These are phyloP conservation scores for Poeciliopsis prolifica DNA, from an alignment of 2,113 vertebrate genomes.

Conservation along the genomic window DNA sequence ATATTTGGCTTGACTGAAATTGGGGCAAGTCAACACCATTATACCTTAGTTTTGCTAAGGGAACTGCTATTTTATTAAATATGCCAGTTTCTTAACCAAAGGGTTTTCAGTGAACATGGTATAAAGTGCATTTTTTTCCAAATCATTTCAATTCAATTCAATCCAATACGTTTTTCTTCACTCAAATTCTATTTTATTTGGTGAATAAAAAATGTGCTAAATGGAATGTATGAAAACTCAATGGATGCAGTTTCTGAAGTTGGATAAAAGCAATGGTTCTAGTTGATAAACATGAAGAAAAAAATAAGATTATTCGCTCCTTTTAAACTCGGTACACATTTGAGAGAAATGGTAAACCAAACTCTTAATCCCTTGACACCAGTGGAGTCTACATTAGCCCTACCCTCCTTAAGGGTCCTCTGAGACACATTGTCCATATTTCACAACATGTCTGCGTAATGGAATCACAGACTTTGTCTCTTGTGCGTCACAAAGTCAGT, in stretches of 20 bases:
- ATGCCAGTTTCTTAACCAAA: no score
- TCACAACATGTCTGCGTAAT: conserved; percentile 75
- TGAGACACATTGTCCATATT: conserved; percentile 67
- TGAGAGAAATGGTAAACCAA: conserved; percentile 30
- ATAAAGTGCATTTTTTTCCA: no score
- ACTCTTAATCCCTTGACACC: conserved; percentile 47
- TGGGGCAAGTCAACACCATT: no score
- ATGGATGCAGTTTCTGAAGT: background rate
- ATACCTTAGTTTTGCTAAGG: no score
- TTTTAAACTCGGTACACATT: conserved; percentile 29
- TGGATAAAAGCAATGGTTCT: no score
- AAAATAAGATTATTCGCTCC: background rate
- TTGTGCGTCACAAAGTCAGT: conserved; percentile 67
- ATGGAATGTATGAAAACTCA: background rate
- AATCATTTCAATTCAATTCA: no score
- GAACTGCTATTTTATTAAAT: no score
- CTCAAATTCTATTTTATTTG: no score
- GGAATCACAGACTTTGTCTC: conserved; percentile 62
- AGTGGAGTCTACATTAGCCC: conserved; percentile 31
- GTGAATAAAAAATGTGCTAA: background rate
- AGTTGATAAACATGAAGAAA: background rate
- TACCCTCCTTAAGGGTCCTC: conserved; percentile 30
- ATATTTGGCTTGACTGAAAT: no score
- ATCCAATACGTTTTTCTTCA: no score
- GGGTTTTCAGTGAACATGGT: no score